Conservation (phyloP, 2,113 vertebrate genomes). For the Zeus faber region DNA sequence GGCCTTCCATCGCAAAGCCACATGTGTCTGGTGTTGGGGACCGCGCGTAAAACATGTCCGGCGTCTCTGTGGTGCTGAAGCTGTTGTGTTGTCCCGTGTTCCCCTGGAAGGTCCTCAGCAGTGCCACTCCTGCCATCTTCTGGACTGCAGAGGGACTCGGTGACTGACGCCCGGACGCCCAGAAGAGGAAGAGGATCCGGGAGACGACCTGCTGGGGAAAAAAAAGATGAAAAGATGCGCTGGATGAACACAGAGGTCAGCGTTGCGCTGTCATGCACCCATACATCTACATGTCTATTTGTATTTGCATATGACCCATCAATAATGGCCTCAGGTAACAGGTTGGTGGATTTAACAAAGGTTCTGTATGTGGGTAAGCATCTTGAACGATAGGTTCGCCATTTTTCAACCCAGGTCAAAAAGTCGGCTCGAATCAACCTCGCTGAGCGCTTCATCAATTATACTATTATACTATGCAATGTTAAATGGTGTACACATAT, state of each 20-base stretch:
- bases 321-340: too few species aligned
- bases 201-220: too few species aligned
- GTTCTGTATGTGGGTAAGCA: too few species aligned
- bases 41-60: constrained; percentile 43
- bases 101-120: constrained; percentile 47
- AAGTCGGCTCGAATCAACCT: too few species aligned
- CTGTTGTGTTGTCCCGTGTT: too few species aligned
- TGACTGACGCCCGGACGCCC: not conserved
- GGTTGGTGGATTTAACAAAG: too few species aligned
- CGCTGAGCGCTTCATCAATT: too few species aligned
- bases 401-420: too few species aligned
- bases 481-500: too few species aligned
- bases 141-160: constrained; percentile 45
- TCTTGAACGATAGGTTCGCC: too few species aligned
- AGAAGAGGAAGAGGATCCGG: not conserved
- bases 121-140: constrained; percentile 71
- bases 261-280: too few species aligned
- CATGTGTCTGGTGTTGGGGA: constrained; percentile 60
- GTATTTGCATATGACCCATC: not conserved
- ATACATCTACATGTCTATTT: not conserved
- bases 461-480: too few species aligned
- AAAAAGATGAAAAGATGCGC: not conserved
- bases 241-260: not conserved
- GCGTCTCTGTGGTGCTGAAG: constrained; percentile 46
- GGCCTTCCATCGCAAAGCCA: constrained; percentile 47